These are phyloP conservation scores for Coptodon rendalli DNA, from an alignment of 2,113 vertebrate species.

Conservation along the genomic window DNA sequence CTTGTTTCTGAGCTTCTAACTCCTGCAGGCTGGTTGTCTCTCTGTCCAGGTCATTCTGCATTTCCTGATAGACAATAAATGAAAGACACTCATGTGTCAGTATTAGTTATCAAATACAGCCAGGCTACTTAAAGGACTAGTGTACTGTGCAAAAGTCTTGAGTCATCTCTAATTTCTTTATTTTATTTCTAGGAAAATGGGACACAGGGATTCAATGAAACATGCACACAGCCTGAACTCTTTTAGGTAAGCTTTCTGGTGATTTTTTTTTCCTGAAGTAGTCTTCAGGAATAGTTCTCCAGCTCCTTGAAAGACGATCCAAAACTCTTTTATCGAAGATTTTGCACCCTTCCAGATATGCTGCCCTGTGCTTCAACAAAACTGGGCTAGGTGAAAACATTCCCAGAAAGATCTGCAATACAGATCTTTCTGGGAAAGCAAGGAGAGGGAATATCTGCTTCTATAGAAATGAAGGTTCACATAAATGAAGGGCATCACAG, in stretches of 20 bases:
- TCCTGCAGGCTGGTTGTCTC: constrained; percentile 88
- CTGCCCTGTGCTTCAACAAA: background rate
- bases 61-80: constrained; percentile 70
- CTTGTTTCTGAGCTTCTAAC: constrained; percentile 93
- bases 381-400: background rate
- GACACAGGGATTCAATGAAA: too few relatives aligned
- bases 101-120: background rate
- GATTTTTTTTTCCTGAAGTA: too few relatives aligned
- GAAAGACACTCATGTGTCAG: background rate
- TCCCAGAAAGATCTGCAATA: background rate
- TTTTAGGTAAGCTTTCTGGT: too few relatives aligned
- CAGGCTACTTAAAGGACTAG: background rate
- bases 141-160: background rate
- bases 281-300: too few relatives aligned
- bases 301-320: too few relatives aligned
- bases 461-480: background rate
- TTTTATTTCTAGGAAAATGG: too few relatives aligned
- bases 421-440: background rate
- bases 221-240: too few relatives aligned
- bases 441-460: background rate
- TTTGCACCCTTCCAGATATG: background rate
- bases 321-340: too few relatives aligned
- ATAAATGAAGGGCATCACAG: background rate
- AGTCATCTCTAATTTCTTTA: too few relatives aligned
- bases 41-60: constrained; percentile 92